A percentile compares a stretch with the other conserved stretches of the same genome.
phyloP scores from a whole-genome alignment of 2,797 vertebrate species.

The Silurus aristotelis region DNA sequence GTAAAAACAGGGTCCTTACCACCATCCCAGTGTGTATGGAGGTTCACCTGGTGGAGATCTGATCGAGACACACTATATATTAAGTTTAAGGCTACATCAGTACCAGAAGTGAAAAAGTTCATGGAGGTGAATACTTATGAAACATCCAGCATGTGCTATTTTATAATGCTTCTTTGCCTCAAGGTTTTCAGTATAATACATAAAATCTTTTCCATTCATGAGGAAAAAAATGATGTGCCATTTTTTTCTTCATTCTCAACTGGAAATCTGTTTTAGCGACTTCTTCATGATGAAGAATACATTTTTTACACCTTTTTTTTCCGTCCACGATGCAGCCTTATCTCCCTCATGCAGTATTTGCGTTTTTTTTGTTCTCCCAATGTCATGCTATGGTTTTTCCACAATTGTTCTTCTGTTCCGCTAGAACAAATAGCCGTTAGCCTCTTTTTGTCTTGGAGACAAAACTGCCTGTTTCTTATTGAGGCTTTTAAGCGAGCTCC shows the following conservation, averaged over 20 bases:
- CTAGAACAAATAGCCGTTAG: constrained; percentile 74
- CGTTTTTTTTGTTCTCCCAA: constrained; percentile 75
- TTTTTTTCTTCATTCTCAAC: not conserved
- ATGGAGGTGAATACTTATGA: not conserved
- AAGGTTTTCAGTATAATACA: not conserved
- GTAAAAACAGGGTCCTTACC: too few species aligned
- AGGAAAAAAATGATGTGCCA: not conserved
- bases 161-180: not conserved
- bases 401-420: constrained; percentile 73
- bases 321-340: constrained; percentile 63
- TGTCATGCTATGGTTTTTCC: constrained; percentile 79
- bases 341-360: constrained; percentile 74
- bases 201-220: not conserved
- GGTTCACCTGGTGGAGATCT: too few species aligned
- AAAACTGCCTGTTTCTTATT: constrained; percentile 74
- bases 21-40: too few species aligned
- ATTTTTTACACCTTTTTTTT: constrained; percentile 58
- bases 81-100: not conserved
- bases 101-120: not conserved
- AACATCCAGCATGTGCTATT: not conserved
- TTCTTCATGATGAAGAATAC: constrained; percentile 59
- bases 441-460: constrained; percentile 76
- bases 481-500: constrained; percentile 65
- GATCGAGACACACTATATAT: not conserved
- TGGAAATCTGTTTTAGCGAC: not conserved